Evolutionary conservation across 2,113 vertebrate genomes (phyloP), one percentile per base, ranked within the genome.

Genomic region (Ondatra zibethicus): DNA sequence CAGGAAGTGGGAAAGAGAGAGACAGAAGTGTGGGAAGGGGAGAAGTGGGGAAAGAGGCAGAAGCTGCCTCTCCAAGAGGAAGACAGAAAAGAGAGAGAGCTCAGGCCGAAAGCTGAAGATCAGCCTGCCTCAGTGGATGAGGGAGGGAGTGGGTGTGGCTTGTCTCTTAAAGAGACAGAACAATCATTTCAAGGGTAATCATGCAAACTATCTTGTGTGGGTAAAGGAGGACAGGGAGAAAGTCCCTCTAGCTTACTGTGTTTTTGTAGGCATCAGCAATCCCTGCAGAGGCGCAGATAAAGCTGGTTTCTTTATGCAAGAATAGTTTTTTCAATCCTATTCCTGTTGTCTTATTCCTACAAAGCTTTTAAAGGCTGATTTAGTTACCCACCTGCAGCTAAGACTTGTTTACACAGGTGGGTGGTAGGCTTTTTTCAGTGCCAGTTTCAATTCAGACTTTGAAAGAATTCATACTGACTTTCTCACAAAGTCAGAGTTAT

Each of bases 351-450:
- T 97, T 55, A 91, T 73, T 93, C 84, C 31, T 82, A 12, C 86
- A 55, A 97, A 95, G 50, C 45, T 94, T 97, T 96, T 80, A 78
- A 65, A 77, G 45, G 36, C 80, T 93, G 72, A 91, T 96, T 97
- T 98, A 88, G 96, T 92, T 73, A 77, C 0, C 47, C 65, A 96
- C 63, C 94, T 96, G 88, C 94, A 31, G 87, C 58, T 97, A 92
- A 93, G 77, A 45, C 36, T 96, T 97, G 66, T 97, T 96, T 97
- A 92, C 58, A 7, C 42, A 89, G 73, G 82, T 76, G 77, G n/a
- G 68, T 63, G 76, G 70, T 77, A 78, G 85, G 50, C 85, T 97
- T 93, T 97, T 42, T 78, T 92, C 27, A 5, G 4, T 55, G 33
- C 65, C 70, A 50, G 63, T 85, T 86, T 33, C 39, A 23, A 27